Percentiles rank a stretch among this genome's conserved stretches.
phyloP scores from a whole-genome alignment of 2,888 invertebrate species.

The Tinea trinotella region DNA sequence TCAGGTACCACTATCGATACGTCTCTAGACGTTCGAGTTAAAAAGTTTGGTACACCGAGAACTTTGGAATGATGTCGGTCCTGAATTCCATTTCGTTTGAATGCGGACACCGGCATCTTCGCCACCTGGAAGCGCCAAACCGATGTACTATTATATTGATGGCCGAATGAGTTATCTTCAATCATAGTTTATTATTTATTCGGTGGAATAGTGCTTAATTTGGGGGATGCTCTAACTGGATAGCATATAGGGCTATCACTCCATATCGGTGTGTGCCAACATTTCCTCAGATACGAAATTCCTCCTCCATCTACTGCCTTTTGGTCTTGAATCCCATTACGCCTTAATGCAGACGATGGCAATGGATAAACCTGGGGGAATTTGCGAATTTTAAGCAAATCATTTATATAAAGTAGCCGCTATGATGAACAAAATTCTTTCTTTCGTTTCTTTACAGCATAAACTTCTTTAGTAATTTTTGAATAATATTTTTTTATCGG shows the following conservation, averaged over 20 bases:
- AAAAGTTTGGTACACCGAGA: constrained; percentile 52
- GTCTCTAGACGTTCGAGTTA: constrained; percentile 45
- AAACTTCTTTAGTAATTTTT: constrained; percentile 47
- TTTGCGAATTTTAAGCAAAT: constrained; percentile 20
- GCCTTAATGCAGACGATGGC: constrained; percentile 53
- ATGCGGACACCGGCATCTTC: constrained; percentile 51
- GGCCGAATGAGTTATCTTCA: not conserved
- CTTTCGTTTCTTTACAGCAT: constrained; percentile 41
- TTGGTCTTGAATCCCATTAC: constrained; percentile 61
- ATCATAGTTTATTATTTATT: constrained; percentile 35
- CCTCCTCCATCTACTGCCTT: constrained; percentile 49
- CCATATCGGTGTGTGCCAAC: constrained; percentile 42
- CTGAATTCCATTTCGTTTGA: constrained; percentile 65
- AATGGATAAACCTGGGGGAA: constrained; percentile 47
- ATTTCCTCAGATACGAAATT: constrained; percentile 51
- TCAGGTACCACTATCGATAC: constrained; percentile 46
- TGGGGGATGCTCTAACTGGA: constrained; percentile 50
- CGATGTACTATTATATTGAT: not conserved
- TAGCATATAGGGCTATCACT: constrained; percentile 41
- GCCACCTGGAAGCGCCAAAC: constrained; percentile 56
- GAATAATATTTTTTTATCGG: constrained; percentile 41
- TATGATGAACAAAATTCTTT: not conserved
- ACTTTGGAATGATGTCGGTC: constrained; percentile 57
- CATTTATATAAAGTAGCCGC: not conserved
- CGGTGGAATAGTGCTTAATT: constrained; percentile 37